Base-by-base conservation (phyloP, 2,113 vertebrate genomes). In the mouse (Mus musculus) region DNA sequence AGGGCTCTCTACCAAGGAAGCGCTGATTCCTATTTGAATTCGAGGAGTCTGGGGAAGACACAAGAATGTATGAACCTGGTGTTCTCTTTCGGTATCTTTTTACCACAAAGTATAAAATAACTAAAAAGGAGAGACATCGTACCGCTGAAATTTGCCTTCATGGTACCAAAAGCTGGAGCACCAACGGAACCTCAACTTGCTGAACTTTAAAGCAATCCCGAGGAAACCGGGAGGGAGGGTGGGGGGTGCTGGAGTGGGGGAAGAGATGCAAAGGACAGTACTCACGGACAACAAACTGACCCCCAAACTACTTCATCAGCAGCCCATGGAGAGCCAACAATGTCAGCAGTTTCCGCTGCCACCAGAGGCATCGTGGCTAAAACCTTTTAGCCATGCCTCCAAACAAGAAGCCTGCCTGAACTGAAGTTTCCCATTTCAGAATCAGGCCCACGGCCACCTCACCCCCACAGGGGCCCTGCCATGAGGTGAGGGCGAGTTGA, bases 331-430 rank as follows among this genome's bases (percentile, higher is more conserved):
- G 59, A 94, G 63, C 59, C 33, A 72, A 82, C 73, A 81, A n/a
- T 8, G 71, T 72, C 72, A 81, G 76, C 71, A 89, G 71, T 80
- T 93, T 94, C 87, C 89, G 84, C 85, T 96, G 87, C 36, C 72
- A 93, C 80, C 75, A n/a, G 65, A 54, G 85, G 67, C 59, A 76
- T 93, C 71, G 6, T 3, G 56, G 81, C 81, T 89, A 84, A 67
- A 89, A 91, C 12, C 88, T 90, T 78, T 56, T 49, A 54, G 75
- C n/a, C 11, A 75, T 28, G 52, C 24, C 77, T 91, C 65, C 86
- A 88, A 82, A 75, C 65, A 93, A 93, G 96, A 69, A 1, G 22
- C 59, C 56, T 91, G 67, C 67, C 59, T 54, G 42, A 36, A 88
- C 33, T 86, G 24, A 61, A 92, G 71, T 61, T 73, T 61, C 75